Percentiles rank a stretch among this genome's conserved stretches.
Conservation (phyloP, 1,140 invertebrate species). For the Trissolcus basalis region DNA sequence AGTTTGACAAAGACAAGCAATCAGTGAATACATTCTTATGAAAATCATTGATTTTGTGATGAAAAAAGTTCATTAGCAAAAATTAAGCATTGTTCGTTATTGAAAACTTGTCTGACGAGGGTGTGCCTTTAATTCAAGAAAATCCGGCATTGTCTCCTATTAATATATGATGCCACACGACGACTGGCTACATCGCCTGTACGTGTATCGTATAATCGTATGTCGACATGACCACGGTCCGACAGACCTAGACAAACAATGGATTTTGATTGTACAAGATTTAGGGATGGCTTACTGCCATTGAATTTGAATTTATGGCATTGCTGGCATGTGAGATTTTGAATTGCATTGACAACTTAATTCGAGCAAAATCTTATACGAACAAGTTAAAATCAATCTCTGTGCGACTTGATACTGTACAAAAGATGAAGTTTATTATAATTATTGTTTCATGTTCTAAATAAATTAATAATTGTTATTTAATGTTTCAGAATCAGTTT, state of each 20-base stretch:
- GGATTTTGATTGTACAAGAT: conserved; percentile 62
- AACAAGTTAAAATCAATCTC: too few relatives aligned
- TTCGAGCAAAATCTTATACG: too few relatives aligned
- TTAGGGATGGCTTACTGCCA: conserved; percentile 58
- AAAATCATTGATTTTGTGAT: too few relatives aligned
- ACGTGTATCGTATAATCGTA: conserved; percentile 56
- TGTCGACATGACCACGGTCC: conserved; percentile 56
- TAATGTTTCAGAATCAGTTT: too few relatives aligned
- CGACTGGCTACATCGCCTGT: conserved; percentile 48
- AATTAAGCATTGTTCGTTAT: conserved; percentile 3
- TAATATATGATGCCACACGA: conserved; percentile 46
- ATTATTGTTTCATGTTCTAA: too few relatives aligned
- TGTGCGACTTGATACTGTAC: too few relatives aligned
- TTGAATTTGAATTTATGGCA: conserved; percentile 56
- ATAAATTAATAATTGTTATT: too few relatives aligned
- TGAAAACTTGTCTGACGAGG: conserved; percentile 12
- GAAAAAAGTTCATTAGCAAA: too few relatives aligned
- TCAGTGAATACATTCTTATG: conserved; percentile 33
- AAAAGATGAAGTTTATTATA: too few relatives aligned
- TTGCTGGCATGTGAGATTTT: conserved; percentile 45
- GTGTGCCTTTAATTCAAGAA: conserved; percentile 37
- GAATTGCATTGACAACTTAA: conserved; percentile 29
- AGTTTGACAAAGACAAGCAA: too few relatives aligned
- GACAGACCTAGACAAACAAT: conserved; percentile 62
- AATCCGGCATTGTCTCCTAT: conserved; percentile 54